phyloP scores from a whole-genome alignment of 2,797 vertebrate genomes.

The Chloroceryle amazona region DNA sequence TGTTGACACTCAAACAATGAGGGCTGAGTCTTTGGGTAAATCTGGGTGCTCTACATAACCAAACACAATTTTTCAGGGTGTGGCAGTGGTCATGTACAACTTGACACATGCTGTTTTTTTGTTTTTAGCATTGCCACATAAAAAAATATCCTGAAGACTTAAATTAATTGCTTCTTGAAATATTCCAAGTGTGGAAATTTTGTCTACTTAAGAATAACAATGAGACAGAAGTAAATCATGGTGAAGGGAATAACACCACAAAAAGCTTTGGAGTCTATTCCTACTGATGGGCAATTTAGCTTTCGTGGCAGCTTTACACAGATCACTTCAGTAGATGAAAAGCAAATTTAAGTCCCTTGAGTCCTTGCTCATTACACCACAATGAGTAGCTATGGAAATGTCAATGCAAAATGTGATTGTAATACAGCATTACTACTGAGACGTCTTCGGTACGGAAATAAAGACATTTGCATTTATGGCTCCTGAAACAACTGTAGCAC shows the following conservation, averaged over 20 bases:
- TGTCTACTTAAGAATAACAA: background rate
- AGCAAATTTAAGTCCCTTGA: background rate
- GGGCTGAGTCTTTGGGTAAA: background rate
- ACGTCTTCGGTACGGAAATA: background rate
- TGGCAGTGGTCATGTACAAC: background rate
- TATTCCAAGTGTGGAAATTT: background rate
- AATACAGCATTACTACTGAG: background rate
- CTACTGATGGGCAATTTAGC: background rate
- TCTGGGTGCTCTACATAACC: background rate
- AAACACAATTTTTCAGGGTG: background rate
- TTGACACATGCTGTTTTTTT: background rate
- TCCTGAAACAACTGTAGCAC: background rate
- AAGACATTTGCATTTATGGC: background rate
- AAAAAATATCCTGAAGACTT: background rate
- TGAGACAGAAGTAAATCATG: background rate
- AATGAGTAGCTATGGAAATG: background rate
- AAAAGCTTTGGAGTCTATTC: conserved; percentile 4
- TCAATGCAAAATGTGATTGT: background rate
- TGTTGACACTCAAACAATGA: background rate
- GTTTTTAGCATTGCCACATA: background rate
- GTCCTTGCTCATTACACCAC: background rate
- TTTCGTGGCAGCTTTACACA: background rate
- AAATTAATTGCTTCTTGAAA: conserved; percentile 31
- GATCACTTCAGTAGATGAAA: conserved; percentile 3
- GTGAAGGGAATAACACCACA: background rate